Base-by-base conservation (phyloP, 2,113 vertebrate species). In the Polypterus bichir region DNA sequence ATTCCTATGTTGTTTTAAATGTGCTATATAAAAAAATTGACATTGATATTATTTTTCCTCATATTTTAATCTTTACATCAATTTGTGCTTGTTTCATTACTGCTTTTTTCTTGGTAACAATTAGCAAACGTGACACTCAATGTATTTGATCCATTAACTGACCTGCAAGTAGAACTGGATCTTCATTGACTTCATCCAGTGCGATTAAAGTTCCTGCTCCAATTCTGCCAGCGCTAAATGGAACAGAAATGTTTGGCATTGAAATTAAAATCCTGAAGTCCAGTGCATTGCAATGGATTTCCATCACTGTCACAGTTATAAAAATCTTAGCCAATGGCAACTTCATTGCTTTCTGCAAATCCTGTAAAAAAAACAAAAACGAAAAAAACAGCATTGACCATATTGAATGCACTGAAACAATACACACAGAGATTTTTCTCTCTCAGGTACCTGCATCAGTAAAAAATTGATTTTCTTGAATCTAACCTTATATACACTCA, bases 181-280 rank as follows among this genome's bases (percentile, higher is more conserved):
- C 68, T 47, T 10, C 57, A 64, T 72, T 75, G 52, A 72, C 59
- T 3, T 59, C 48, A 9, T 69, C 67, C 4, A 76, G 69, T 5
- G 66, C 68, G 9, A 73, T 66, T 54, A 76, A 66, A 49, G 68
- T 70, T 4, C 68, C 68, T 5, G 68, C 68, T 44, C 68, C 69
- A 11, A 70, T 70, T 55, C 69, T 61, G 3, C 71, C 71, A 48
- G 57, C 61, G 44, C 68, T 73, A 66, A 68, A 71, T 27, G 64
- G 53, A 11, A 9, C 10, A 7, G 74, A 73, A 6, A 63, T 69
- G 61, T 73, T 73, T 57, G 74, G 71, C 55, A 71, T 64, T 44
- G 66, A 69, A 55, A 76, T 55, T 59, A 76, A 58, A 57, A 76
- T n/a, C 44, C 66, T 72, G 59, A 76, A 76, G 27, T 48, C 65